Evolutionary conservation across 2,888 invertebrate genomes (phyloP), one percentile per base, ranked within the genome.

Genomic region (Iselma pallidipennis): DNA sequence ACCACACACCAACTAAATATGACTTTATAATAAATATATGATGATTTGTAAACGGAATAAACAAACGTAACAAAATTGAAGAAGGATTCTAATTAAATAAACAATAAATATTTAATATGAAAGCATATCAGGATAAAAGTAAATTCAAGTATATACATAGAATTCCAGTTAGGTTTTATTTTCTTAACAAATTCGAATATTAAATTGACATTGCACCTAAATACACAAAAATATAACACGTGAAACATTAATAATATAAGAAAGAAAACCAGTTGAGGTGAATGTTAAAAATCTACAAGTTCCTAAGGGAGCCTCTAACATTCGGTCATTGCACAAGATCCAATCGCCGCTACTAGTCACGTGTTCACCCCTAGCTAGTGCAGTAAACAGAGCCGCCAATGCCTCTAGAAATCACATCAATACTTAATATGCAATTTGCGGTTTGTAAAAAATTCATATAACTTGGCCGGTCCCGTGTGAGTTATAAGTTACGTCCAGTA

Each of bases 371-470:
- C 60, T n/a, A 59, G 59, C 61, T 59, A 60, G 64, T 59, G 67
- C 64, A 58, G 62, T 62, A 64, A 66, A 67, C 66, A 67, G 64
- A 50, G 59, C 66, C 66, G 66, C 68, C 71, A 70, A 72, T 70
- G 71, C 71, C 65, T 67, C 73, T 70, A 67, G 71, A 75, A 76
- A 76, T 76, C 75, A 76, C 74, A 77, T 77, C 75, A 77, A 77
- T 77, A 76, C 70, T 76, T 77, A 73, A 77, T 77, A 76, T 76
- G 76, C 76, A 77, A 76, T 77, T 77, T 77, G 75, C 74, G 70
- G 74, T 67, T 68, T 65, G 66, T 76, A 70, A 76, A 77, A 77
- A 76, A 77, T 77, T 75, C 72, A 76, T 75, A 64, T 66, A 65
- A 70, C 69, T 69, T 71, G 72, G 67, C 68, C 69, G 65, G 67